phyloP scores from a whole-genome alignment of 2,888 invertebrate genomes.

The Hirtodrosophila histrioides region DNA sequence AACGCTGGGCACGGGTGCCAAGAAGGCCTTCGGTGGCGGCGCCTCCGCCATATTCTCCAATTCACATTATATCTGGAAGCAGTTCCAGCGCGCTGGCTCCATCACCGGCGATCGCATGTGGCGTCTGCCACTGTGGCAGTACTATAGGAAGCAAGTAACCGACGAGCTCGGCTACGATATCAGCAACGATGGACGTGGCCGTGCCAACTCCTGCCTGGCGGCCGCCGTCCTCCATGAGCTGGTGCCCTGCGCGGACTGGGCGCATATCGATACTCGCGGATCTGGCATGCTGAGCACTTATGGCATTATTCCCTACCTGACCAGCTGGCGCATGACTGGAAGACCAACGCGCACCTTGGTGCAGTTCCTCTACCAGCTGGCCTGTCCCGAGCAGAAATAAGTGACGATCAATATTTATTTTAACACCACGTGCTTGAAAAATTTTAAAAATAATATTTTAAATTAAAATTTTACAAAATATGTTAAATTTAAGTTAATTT shows the following conservation, averaged over 20 bases:
- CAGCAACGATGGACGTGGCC: constrained; percentile 86
- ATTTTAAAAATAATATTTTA: not conserved
- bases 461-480: too few species aligned
- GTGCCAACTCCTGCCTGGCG: constrained; percentile 88
- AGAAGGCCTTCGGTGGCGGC: constrained; percentile 86
- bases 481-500: too few species aligned
- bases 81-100: constrained; percentile 85
- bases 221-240: constrained; percentile 89
- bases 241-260: constrained; percentile 87
- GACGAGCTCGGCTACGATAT: constrained; percentile 86
- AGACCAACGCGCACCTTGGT: constrained; percentile 87
- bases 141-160: constrained; percentile 79
- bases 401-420: not conserved
- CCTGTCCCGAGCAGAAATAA: constrained; percentile 79
- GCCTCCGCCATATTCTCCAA: constrained; percentile 86
- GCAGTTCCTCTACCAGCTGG: constrained; percentile 85
- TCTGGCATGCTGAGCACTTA: constrained; percentile 87
- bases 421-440: not conserved
- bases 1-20: constrained; percentile 85
- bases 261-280: constrained; percentile 90
- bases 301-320: constrained; percentile 87
- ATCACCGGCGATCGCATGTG: constrained; percentile 87
- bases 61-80: constrained; percentile 85
- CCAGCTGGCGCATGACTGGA: constrained; percentile 86
- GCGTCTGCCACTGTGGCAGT: constrained; percentile 87